Percentiles rank a stretch among this genome's conserved stretches.
These are phyloP conservation scores for Sinelater perroti DNA, from an alignment of 2,888 invertebrate genomes.

Conservation along the genomic window DNA sequence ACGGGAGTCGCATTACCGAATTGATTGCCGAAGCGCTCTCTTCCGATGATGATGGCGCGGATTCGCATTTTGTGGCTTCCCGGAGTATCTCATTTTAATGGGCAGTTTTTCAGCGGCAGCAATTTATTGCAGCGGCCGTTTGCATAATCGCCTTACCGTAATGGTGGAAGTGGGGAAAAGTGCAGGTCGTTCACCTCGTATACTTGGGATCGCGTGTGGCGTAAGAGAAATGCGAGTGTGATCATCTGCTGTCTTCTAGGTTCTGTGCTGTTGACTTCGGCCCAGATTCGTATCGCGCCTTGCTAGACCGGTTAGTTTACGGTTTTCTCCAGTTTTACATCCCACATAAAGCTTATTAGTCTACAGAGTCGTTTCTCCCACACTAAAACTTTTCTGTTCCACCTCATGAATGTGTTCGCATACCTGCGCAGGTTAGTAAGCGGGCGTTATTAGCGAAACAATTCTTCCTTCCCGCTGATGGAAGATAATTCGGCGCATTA, in stretches of 20 bases:
- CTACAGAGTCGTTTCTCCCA: slow-evolving; percentile 21
- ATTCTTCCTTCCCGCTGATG: too few relatives aligned
- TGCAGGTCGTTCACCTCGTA: slow-evolving; percentile 45
- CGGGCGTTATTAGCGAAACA: too few relatives aligned
- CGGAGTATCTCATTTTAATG: neutral
- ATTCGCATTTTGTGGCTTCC: neutral
- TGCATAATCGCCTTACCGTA: slow-evolving; percentile 44
- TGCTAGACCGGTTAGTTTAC: slow-evolving; percentile 39
- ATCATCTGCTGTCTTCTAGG: slow-evolving; percentile 43
- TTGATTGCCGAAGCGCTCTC: neutral
- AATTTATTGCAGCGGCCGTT: slow-evolving; percentile 40
- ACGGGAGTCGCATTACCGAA: too few relatives aligned
- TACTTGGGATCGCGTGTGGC: slow-evolving; percentile 44
- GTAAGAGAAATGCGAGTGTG: slow-evolving; percentile 46
- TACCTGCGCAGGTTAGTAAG: too few relatives aligned
- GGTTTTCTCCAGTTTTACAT: slow-evolving; percentile 36
- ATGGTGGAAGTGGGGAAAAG: slow-evolving; percentile 36
- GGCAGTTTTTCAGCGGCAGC: slow-evolving; percentile 21
- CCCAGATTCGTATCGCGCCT: slow-evolving; percentile 44
- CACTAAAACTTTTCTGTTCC: slow-evolving; percentile 16
- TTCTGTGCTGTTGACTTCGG: slow-evolving; percentile 48
- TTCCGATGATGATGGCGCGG: neutral
- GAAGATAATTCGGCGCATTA: too few relatives aligned
- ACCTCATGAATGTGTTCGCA: slow-evolving; percentile 7
- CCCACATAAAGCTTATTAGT: slow-evolving; percentile 28